Conservation (phyloP, 2,797 vertebrate species). For the Tangara arthus region DNA sequence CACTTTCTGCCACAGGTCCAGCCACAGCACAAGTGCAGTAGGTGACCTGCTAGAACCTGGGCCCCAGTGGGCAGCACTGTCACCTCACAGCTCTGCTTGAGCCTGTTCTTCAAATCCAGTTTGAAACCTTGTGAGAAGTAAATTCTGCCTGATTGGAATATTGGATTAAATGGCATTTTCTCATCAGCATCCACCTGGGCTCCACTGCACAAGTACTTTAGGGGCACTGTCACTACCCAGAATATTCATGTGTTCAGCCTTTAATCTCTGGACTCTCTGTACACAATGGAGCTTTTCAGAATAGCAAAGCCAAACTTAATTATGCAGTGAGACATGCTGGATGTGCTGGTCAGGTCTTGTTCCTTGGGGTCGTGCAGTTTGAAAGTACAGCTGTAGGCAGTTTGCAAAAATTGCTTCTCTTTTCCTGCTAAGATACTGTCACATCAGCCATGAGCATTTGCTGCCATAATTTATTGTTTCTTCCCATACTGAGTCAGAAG, state of each 20-base stretch:
- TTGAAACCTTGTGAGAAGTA: background rate
- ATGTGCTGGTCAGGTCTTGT: slow-evolving; percentile 46
- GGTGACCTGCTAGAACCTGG: background rate
- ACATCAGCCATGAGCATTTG: background rate
- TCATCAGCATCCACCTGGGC: slow-evolving; percentile 12
- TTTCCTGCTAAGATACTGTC: slow-evolving; percentile 18
- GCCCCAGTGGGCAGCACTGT: background rate
- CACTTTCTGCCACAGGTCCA: background rate
- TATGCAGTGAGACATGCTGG: slow-evolving; percentile 2
- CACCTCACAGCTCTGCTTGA: background rate
- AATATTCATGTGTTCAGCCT: slow-evolving; percentile 11
- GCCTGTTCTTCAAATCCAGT: background rate
- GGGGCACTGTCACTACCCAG: background rate
- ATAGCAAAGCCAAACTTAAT: slow-evolving; percentile 3
- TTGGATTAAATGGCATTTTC: background rate
- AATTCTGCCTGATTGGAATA: background rate
- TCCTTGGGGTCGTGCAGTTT: background rate
- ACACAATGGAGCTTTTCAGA: slow-evolving; percentile 28
- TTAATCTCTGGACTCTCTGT: slow-evolving; percentile 37
- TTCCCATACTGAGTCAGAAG: slow-evolving; percentile 9
- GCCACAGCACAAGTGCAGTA: fast-evolving
- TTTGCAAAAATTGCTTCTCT: background rate
- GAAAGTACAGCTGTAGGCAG: slow-evolving; percentile 1
- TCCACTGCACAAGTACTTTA: background rate
- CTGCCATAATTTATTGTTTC: slow-evolving; percentile 31